Percentiles rank a stretch among this genome's conserved stretches.
Evolutionary conservation across 2,797 vertebrate species (phyloP).

Genomic region (Podarcis lilfordi): DNA sequence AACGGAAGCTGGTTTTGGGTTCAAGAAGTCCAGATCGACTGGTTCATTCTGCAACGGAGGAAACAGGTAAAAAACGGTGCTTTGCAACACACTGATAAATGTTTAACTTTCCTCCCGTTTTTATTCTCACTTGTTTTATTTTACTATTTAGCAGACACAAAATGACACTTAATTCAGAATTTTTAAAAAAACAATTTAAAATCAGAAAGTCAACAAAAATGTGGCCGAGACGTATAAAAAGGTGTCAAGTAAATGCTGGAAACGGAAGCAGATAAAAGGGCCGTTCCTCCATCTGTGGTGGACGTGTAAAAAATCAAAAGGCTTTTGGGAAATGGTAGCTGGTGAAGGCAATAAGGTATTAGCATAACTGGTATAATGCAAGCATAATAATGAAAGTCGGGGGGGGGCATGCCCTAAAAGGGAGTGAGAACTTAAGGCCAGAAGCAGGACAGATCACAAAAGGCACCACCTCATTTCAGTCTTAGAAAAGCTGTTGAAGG

Average conservation of each 20-base stretch:
- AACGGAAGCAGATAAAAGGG: too few species aligned
- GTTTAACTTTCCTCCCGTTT: background rate
- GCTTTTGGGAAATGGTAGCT: too few species aligned
- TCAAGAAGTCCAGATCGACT: slow-evolving; percentile 81
- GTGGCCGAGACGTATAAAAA: too few species aligned
- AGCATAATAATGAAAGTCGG: background rate
- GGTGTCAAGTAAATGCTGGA: too few species aligned
- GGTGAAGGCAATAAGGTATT: too few species aligned
- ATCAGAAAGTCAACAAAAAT: background rate
- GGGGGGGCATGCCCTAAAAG: background rate
- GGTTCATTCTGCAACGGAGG: slow-evolving; percentile 77
- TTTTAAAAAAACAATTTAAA: background rate
- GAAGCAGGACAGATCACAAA: background rate
- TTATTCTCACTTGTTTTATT: background rate
- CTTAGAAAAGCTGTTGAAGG: background rate
- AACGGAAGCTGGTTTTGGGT: slow-evolving; percentile 65
- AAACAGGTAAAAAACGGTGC: background rate
- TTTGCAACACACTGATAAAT: slow-evolving; percentile 43
- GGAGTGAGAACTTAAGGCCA: background rate
- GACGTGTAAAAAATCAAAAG: too few species aligned
- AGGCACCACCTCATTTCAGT: background rate
- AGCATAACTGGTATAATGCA: background rate
- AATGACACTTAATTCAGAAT: background rate
- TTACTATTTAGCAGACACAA: background rate
- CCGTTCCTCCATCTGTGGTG: too few species aligned